These are phyloP conservation scores for Montifringilla adamsi DNA, from an alignment of 2,113 vertebrate genomes.

Conservation along the genomic window DNA sequence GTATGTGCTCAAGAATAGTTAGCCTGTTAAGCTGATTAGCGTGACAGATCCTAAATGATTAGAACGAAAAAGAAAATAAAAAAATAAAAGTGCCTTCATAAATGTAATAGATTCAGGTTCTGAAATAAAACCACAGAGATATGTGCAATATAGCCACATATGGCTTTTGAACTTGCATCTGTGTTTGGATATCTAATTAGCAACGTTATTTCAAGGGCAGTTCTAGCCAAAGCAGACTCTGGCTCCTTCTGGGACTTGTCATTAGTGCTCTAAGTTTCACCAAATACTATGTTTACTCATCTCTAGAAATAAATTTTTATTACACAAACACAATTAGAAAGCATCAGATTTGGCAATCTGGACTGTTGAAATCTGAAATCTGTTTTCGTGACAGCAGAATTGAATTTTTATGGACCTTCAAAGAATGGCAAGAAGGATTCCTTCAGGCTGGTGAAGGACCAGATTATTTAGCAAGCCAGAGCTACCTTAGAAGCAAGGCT, in stretches of 20 bases:
- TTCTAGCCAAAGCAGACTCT: neutral
- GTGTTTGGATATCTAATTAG: neutral
- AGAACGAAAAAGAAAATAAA: neutral
- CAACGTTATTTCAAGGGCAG: neutral
- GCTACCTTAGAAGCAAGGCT: neutral
- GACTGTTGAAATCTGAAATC: neutral
- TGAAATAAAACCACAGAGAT: neutral
- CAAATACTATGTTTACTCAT: neutral
- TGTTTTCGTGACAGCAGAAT: neutral
- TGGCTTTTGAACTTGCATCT: neutral
- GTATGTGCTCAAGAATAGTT: neutral
- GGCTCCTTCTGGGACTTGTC: neutral
- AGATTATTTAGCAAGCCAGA: neutral
- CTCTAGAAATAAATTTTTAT: neutral
- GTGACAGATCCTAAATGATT: neutral
- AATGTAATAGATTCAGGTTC: neutral
- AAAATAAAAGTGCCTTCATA: neutral
- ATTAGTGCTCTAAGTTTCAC: neutral
- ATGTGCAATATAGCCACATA: neutral
- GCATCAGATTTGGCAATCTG: neutral
- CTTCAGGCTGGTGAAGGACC: neutral
- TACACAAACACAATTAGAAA: neutral
- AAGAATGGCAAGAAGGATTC: neutral
- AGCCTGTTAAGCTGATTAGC: neutral
- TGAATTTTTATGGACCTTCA: neutral